phyloP scores from a whole-genome alignment of 2,888 invertebrate species.

The Chesias legatella region DNA sequence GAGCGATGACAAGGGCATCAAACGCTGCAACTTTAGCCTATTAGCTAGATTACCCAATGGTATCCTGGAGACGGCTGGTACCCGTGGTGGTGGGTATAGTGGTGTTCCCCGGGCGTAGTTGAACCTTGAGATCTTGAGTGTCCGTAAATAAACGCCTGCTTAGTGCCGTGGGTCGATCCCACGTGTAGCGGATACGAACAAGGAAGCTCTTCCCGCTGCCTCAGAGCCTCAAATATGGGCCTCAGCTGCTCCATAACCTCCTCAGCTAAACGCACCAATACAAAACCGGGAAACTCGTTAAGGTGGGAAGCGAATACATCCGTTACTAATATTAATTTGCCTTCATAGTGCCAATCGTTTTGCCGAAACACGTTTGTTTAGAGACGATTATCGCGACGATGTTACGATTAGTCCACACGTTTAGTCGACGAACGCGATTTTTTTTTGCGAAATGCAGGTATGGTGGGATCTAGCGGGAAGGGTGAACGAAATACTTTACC shows the following conservation, averaged over 20 bases:
- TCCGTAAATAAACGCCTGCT: conserved; percentile 81
- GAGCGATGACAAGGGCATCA: conserved; percentile 46
- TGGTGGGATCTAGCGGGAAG: conserved; percentile 67
- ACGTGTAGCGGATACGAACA: conserved; percentile 95
- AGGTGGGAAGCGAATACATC: conserved; percentile 51
- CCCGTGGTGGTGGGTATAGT: conserved; percentile 83
- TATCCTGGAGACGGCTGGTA: conserved; percentile 87
- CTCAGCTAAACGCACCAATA: conserved; percentile 86
- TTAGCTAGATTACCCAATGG: conserved; percentile 86
- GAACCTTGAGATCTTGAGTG: conserved; percentile 82
- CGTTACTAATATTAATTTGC: conserved; percentile 46
- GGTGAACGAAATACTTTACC: conserved; percentile 75
- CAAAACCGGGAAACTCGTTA: conserved; percentile 73
- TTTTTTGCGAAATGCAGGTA: conserved; percentile 54
- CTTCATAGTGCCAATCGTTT: conserved; percentile 79
- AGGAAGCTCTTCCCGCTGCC: conserved; percentile 94
- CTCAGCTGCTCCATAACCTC: conserved; percentile 97
- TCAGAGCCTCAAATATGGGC: conserved; percentile 96
- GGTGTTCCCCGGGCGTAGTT: conserved; percentile 83
- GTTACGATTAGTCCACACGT: conserved; percentile 70
- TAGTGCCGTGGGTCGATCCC: conserved; percentile 84
- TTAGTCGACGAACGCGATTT: conserved; percentile 57
- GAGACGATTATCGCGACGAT: conserved; percentile 47
- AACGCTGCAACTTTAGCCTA: conserved; percentile 62
- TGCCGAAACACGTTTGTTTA: conserved; percentile 55